Percentiles rank a stretch among this genome's conserved stretches.
Evolutionary conservation across 2,113 vertebrate genomes (phyloP).

Genomic region (Irena cyanogastra): DNA sequence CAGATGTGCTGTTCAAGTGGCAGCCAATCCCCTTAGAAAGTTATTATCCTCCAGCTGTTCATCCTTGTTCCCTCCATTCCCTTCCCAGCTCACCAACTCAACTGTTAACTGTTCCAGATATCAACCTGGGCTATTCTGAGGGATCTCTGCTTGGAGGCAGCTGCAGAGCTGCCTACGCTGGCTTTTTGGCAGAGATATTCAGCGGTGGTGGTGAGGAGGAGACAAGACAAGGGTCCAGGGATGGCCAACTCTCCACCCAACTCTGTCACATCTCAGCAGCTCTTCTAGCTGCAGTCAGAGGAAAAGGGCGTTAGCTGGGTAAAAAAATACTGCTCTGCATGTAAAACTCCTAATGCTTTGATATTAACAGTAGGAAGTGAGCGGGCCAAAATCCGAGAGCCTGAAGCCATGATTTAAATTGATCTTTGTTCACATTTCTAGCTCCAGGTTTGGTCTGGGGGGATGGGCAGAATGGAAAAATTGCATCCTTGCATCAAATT

Average conservation of each 20-base stretch:
- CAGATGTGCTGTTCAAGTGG: slow-evolving; percentile 1
- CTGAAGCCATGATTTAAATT: slow-evolving; percentile 37
- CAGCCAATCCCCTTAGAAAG: not conserved
- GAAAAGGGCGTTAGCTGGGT: not conserved
- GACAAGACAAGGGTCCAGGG: not conserved
- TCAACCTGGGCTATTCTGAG: not conserved
- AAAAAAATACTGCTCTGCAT: not conserved
- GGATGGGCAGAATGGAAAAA: not conserved
- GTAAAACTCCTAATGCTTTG: slow-evolving; percentile 26
- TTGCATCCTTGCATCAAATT: not conserved
- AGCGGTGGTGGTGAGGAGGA: not conserved
- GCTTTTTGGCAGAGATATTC: not conserved
- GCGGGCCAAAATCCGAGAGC: not conserved
- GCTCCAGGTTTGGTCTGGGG: not conserved
- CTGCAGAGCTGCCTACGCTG: not conserved
- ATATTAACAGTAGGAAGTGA: slow-evolving; percentile 29
- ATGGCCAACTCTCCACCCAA: not conserved
- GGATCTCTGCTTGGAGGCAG: not conserved
- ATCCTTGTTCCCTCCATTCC: not conserved
- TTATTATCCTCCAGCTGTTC: slow-evolving; percentile 32
- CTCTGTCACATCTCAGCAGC: not conserved
- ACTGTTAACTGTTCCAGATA: not conserved
- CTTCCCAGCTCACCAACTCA: not conserved
- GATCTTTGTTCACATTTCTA: slow-evolving; percentile 2
- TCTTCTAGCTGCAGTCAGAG: not conserved